These are phyloP conservation scores for Clarias fuscus DNA, from an alignment of 2,797 vertebrate species.

Conservation along the genomic window DNA sequence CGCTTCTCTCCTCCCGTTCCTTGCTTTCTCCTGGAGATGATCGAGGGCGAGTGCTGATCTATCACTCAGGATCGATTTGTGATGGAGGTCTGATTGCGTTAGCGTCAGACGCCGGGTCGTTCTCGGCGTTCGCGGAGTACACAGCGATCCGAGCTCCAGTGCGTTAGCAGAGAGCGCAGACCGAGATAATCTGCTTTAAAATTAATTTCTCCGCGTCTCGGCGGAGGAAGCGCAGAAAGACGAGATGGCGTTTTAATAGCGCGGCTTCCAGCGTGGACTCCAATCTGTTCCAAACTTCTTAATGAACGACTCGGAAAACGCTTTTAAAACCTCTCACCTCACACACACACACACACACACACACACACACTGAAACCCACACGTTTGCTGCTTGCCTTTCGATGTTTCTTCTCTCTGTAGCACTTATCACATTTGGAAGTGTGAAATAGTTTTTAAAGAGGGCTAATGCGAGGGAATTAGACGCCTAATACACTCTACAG, in stretches of 20 bases:
- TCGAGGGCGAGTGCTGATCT: not conserved
- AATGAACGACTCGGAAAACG: conserved; percentile 8
- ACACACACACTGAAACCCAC: conserved; percentile 3
- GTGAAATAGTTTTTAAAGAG: conserved; percentile 51
- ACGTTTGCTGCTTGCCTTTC: not conserved
- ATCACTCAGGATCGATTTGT: conserved; percentile 37
- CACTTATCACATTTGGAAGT: conserved; percentile 40
- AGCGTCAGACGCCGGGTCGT: conserved; percentile 44
- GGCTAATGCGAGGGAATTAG: conserved; percentile 37
- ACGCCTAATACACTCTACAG: conserved; percentile 12
- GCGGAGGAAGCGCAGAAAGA: conserved; percentile 46
- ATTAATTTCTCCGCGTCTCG: conserved; percentile 41
- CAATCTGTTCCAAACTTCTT: conserved; percentile 24
- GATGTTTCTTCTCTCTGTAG: conserved; percentile 13
- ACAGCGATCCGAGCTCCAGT: not conserved
- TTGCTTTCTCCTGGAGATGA: not conserved
- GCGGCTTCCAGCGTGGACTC: conserved; percentile 5
- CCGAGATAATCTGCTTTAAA: conserved; percentile 42
- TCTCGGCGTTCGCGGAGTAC: conserved; percentile 1
- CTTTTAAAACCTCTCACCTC: conserved; percentile 32
- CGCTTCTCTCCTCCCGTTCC: not conserved
- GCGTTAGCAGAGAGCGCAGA: not conserved
- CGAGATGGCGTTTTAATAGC: conserved; percentile 8
- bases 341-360: not conserved
- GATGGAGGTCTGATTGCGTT: conserved; percentile 54